Conservation (phyloP, 2,888 invertebrate genomes). For the Tyria jacobaeae region DNA sequence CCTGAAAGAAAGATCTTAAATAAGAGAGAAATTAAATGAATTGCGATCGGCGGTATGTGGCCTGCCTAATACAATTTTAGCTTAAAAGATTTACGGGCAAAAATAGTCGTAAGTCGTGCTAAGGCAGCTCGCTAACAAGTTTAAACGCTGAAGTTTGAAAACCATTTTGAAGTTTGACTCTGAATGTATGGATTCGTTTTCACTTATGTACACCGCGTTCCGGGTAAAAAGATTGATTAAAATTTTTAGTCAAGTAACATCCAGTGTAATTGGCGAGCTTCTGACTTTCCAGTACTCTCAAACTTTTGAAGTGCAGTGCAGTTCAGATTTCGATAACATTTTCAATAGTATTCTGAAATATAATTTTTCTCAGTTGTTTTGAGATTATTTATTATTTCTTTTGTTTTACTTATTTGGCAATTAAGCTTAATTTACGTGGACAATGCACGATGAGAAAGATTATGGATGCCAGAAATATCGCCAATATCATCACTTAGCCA, state of each 20-base stretch:
- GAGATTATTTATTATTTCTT: background rate
- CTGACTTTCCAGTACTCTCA: background rate
- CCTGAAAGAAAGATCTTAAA: too few relatives aligned
- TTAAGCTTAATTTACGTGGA: too few relatives aligned
- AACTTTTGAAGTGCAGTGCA: background rate
- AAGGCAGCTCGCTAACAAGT: constrained; percentile 57
- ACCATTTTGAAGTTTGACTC: constrained; percentile 61
- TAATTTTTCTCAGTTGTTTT: background rate
- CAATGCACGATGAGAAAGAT: too few relatives aligned
- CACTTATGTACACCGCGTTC: constrained; percentile 40
- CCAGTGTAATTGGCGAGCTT: constrained; percentile 25
- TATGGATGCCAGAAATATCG: too few relatives aligned
- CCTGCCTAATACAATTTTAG: constrained; percentile 43
- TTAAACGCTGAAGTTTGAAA: constrained; percentile 64
- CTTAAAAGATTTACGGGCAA: constrained; percentile 53
- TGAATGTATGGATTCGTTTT: constrained; percentile 44
- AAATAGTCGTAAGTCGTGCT: constrained; percentile 38
- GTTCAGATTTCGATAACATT: background rate
- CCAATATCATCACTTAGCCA: too few relatives aligned
- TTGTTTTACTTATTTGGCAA: too few relatives aligned
- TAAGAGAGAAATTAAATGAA: background rate
- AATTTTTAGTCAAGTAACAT: constrained; percentile 35
- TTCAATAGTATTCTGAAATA: too few relatives aligned
- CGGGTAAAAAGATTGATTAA: constrained; percentile 42
- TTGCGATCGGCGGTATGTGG: constrained; percentile 10